Base-by-base conservation (phyloP, 2,797 vertebrate genomes). In the Enteromius anoplus region DNA sequence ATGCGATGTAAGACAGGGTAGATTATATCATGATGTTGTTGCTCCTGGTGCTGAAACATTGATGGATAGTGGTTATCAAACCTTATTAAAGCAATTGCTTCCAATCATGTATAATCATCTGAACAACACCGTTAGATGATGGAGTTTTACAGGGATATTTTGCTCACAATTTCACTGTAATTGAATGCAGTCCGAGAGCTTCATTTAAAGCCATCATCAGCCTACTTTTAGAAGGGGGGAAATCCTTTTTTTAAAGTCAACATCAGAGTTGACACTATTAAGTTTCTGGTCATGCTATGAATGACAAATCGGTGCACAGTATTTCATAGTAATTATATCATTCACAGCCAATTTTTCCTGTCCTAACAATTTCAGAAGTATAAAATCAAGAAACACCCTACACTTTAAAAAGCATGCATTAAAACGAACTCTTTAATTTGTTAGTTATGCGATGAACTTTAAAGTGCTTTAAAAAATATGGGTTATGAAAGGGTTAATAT, bases 81-180 rank as follows among this genome's bases (percentile, higher is more conserved):
- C 5, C 49, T 76, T 76, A 55, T 76, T 60, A 69, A 70, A 58
- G 72, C 19, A 77, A 66, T 83, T 68, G 62, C 81, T 83, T 68
- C 23, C n/a, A 58, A 77, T 68, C 64, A 68, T 69, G 23, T 60
- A n/a, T 69, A 68, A 77, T 75, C 80, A 75, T 65, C 19, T 73
- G n/a, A 70, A 70, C 66, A n/a, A 60, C 15, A 23, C 32, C 40
- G 58, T 4, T 75, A 40, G 72, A 37, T 75, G n/a, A 58, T 75
- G 51, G 53, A n/a, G 49, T 17, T 58, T 73, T 73, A n/a, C 11
- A 37, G 5, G 49, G 49, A 6, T 49, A 5, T 53, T 72, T 53
- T 73, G 2, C 19, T 19, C 7, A 70, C 49, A 58, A 58, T 75
- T 75, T 40, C 29, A 34, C 29, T 53, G 71, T 73, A 17, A 23